Percentiles rank a stretch among this genome's conserved stretches.
Conservation (phyloP, 2,888 invertebrate species). For the Metopia argyrocephala region DNA sequence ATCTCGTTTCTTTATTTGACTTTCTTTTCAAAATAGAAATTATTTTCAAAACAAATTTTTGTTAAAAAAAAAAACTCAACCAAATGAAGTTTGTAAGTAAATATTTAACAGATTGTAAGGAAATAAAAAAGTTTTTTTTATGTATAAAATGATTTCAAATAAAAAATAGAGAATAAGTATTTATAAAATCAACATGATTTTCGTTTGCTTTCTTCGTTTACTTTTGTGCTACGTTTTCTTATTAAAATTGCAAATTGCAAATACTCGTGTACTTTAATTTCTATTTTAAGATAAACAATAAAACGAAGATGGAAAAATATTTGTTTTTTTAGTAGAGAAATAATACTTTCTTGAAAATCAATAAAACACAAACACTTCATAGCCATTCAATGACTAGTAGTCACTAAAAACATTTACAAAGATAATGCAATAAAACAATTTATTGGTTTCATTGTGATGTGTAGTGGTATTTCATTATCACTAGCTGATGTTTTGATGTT, state of each 20-base stretch:
- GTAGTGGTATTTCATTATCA: no score
- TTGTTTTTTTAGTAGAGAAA: no score
- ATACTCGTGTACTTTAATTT: background rate
- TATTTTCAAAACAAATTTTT: no score
- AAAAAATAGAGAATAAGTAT: background rate
- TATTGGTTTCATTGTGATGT: no score
- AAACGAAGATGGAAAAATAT: background rate
- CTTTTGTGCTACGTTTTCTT: background rate
- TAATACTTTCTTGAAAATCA: no score
- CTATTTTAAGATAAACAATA: background rate
- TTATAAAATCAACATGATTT: conserved; percentile 1
- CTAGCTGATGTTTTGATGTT: no score
- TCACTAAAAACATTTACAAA: no score
- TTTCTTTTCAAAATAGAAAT: no score
- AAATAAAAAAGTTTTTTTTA: background rate
- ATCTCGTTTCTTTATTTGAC: no score
- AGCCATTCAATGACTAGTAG: no score
- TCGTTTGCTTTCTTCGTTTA: background rate
- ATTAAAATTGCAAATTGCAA: background rate
- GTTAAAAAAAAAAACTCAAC: background rate
- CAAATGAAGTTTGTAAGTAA: background rate
- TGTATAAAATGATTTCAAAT: background rate
- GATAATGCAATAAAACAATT: no score
- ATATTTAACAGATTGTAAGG: background rate
- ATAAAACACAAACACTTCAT: no score